Percentiles rank a stretch among this genome's conserved stretches.
These are phyloP conservation scores for Myrmophylax atrothorax DNA, from an alignment of 2,113 vertebrate genomes.

Conservation along the genomic window DNA sequence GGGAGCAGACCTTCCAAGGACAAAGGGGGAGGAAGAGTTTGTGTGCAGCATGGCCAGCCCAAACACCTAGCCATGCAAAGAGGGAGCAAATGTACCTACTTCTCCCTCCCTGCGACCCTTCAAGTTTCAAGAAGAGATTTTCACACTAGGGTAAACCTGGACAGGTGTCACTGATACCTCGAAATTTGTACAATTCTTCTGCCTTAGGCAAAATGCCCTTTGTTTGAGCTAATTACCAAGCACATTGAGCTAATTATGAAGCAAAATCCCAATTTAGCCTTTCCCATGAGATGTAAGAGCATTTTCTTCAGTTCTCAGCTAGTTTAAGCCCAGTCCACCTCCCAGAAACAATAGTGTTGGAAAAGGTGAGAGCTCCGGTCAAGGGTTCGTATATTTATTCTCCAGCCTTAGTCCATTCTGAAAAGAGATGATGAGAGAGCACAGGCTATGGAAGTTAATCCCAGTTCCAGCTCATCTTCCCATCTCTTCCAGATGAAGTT, in stretches of 20 bases:
- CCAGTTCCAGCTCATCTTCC: not conserved
- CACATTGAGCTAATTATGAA: constrained; percentile 27
- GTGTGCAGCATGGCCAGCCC: not conserved
- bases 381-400: not conserved
- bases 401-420: not conserved
- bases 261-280: not conserved
- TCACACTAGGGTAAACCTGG: not conserved
- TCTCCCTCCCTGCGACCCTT: not conserved
- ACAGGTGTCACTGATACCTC: not conserved
- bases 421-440: not conserved
- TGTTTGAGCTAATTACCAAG: constrained; percentile 21
- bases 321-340: not conserved
- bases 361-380: not conserved
- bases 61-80: not conserved
- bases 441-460: not conserved
- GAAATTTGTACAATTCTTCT: not conserved
- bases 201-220: not conserved
- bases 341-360: not conserved
- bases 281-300: not conserved
- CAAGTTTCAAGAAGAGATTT: not conserved
- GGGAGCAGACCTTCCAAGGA: constrained; percentile 77
- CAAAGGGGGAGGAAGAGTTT: constrained; percentile 51
- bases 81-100: not conserved
- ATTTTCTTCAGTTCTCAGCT: not conserved
- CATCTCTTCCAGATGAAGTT: constrained; percentile 21